Evolutionary conservation across 1,140 invertebrate species (phyloP).

Genomic region (Oncopodura yosiiana): DNA sequence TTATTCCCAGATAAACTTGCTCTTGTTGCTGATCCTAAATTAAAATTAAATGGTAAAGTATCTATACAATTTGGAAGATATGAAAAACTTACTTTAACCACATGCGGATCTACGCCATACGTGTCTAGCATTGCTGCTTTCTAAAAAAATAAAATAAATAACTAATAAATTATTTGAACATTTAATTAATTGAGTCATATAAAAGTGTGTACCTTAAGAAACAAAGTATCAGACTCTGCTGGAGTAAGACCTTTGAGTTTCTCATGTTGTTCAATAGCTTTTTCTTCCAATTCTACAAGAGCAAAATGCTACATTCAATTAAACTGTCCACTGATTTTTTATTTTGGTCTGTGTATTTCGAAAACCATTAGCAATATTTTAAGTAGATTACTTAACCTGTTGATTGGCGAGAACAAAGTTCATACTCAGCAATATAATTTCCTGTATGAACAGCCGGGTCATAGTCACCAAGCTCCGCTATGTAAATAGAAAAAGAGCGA

Average conservation of each 20-base stretch:
- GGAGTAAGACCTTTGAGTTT: conserved; percentile 60
- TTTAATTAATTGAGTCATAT: too few relatives aligned
- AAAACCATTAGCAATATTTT: too few relatives aligned
- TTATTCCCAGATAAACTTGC: conserved; percentile 87
- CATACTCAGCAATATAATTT: conserved; percentile 84
- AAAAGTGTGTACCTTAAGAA: too few relatives aligned
- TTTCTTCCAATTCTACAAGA: conserved; percentile 78
- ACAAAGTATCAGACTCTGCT: conserved; percentile 67
- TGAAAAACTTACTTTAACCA: conserved; percentile 69
- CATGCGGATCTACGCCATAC: conserved; percentile 94
- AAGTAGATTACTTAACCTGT: too few relatives aligned
- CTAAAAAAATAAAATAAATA: too few relatives aligned
- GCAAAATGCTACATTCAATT: too few relatives aligned
- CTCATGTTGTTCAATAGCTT: conserved; percentile 78
- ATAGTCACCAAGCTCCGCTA: conserved; percentile 90
- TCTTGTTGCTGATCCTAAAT: conserved; percentile 75
- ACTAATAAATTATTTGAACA: too few relatives aligned
- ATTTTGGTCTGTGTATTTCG: too few relatives aligned
- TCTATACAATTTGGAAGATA: too few relatives aligned
- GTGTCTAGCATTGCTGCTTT: conserved; percentile 83
- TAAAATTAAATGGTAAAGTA: conserved; percentile 5
- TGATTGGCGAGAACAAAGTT: conserved; percentile 75
- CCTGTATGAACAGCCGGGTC: conserved; percentile 76
- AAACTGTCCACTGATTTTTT: too few relatives aligned
- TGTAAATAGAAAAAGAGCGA: conserved; percentile 35